Conservation (phyloP, 35 echinoderm and acorn worm genomes). For the Acanthaster planci region DNA sequence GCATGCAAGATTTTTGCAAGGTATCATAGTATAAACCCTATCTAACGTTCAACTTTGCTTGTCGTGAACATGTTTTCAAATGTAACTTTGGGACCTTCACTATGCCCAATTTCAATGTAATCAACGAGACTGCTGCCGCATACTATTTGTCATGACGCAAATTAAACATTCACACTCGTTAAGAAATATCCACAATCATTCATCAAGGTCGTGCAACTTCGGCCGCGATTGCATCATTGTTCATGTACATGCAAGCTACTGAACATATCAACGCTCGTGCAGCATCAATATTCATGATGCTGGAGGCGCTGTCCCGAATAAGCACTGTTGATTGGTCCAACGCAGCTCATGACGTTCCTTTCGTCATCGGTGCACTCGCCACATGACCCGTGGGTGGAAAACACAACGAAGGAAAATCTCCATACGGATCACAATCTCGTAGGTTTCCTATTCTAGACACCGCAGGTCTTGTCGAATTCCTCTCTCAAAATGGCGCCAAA, state of each 20-base stretch:
- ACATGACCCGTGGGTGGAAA: conserved; percentile 26
- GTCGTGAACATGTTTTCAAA: too few species aligned
- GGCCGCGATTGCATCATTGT: background rate
- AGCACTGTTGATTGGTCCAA: background rate
- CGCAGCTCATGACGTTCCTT: background rate
- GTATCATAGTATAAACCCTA: too few species aligned
- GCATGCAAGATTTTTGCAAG: too few species aligned
- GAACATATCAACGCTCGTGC: background rate
- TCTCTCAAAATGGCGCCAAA: background rate
- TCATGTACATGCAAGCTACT: background rate
- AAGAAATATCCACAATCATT: background rate
- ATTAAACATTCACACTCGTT: too few species aligned
- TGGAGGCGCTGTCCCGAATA: conserved; percentile 10
- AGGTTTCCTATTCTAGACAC: background rate
- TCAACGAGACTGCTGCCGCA: too few species aligned
- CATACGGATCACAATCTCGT: background rate
- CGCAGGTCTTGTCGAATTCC: background rate
- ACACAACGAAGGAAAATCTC: background rate
- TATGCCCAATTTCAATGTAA: too few species aligned
- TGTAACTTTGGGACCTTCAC: too few species aligned
- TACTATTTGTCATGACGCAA: too few species aligned
- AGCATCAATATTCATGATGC: background rate
- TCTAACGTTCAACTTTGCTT: too few species aligned
- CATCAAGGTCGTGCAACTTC: background rate
- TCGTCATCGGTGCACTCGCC: background rate